These are phyloP conservation scores for Drosophila sulfurigaster DNA, from an alignment of 1,140 invertebrate genomes.

Conservation along the genomic window DNA sequence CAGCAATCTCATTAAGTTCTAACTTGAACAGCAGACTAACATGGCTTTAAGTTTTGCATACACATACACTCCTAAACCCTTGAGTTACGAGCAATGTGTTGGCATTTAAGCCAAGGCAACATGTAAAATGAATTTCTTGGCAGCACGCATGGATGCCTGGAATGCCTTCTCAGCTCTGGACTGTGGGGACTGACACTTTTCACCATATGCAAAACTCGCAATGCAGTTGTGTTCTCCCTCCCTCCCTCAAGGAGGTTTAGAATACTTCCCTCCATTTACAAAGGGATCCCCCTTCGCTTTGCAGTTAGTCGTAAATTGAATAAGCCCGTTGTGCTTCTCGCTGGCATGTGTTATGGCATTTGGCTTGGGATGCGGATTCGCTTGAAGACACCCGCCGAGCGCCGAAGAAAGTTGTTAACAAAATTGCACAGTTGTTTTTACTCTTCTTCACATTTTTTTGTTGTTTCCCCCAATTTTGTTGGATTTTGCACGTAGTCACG, in stretches of 20 bases:
- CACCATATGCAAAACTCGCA: slow-evolving; percentile 46
- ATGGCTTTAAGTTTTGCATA: not conserved
- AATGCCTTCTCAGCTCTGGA: not conserved
- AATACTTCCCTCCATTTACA: not conserved
- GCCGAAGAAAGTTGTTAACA: slow-evolving; percentile 68
- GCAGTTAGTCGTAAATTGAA: slow-evolving; percentile 74
- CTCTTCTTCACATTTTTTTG: not conserved
- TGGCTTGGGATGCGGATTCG: slow-evolving; percentile 38
- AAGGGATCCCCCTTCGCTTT: slow-evolving; percentile 14
- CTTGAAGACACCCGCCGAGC: slow-evolving; percentile 15
- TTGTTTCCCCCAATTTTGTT: slow-evolving; percentile 35
- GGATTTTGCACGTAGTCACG: slow-evolving; percentile 62
- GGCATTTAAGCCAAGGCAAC: slow-evolving; percentile 59
- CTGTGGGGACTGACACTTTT: slow-evolving; percentile 21
- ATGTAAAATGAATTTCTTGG: slow-evolving; percentile 56
- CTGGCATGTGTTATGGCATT: slow-evolving; percentile 48
- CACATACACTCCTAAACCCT: slow-evolving; percentile 9
- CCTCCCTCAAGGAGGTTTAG: not conserved
- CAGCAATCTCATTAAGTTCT: slow-evolving; percentile 56
- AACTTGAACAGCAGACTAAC: not conserved
- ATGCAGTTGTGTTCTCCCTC: slow-evolving; percentile 28
- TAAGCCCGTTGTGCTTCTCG: slow-evolving; percentile 38
- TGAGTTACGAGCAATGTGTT: slow-evolving; percentile 45
- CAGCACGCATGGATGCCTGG: slow-evolving; percentile 42
- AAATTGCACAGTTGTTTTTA: slow-evolving; percentile 50